Conservation (phyloP, 1,140 invertebrate genomes). For the Streblospio benedicti region DNA sequence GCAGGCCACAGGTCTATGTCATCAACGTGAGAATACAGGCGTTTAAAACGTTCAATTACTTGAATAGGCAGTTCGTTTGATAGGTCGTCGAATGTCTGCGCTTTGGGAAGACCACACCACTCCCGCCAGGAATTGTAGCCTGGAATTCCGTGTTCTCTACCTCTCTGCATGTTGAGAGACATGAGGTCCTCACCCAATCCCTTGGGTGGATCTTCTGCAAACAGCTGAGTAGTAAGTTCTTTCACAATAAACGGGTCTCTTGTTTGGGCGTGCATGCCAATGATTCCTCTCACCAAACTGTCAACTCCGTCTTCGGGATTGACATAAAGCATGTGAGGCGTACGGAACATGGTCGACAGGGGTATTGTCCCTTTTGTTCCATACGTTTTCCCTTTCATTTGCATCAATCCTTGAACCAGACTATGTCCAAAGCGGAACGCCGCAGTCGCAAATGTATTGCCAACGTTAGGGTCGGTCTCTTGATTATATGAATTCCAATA, state of each 20-base stretch:
- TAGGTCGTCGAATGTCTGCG: constrained; percentile 66
- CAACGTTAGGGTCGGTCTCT: constrained; percentile 63
- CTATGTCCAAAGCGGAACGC: constrained; percentile 59
- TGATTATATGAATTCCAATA: constrained; percentile 59
- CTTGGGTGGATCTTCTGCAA: constrained; percentile 7
- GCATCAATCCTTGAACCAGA: constrained; percentile 36
- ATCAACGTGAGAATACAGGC: constrained; percentile 51
- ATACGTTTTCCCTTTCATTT: not conserved
- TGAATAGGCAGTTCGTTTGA: constrained; percentile 60
- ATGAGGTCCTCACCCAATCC: constrained; percentile 14
- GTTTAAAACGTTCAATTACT: constrained; percentile 44
- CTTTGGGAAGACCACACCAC: constrained; percentile 67
- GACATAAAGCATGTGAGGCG: constrained; percentile 3
- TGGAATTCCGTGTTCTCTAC: constrained; percentile 15
- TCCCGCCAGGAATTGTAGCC: constrained; percentile 65
- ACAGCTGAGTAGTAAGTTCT: constrained; percentile 9
- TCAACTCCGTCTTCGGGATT: constrained; percentile 2
- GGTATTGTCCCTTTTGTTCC: not conserved
- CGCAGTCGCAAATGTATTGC: constrained; percentile 60
- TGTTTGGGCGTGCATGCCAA: constrained; percentile 1
- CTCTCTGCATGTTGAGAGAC: constrained; percentile 15
- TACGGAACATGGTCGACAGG: not conserved
- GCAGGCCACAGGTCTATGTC: constrained; percentile 83
- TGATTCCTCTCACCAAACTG: not conserved
- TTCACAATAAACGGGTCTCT: constrained; percentile 7